Evolutionary conservation across 2,888 invertebrate genomes (phyloP).

Genomic region (Heliconius ismenius): DNA sequence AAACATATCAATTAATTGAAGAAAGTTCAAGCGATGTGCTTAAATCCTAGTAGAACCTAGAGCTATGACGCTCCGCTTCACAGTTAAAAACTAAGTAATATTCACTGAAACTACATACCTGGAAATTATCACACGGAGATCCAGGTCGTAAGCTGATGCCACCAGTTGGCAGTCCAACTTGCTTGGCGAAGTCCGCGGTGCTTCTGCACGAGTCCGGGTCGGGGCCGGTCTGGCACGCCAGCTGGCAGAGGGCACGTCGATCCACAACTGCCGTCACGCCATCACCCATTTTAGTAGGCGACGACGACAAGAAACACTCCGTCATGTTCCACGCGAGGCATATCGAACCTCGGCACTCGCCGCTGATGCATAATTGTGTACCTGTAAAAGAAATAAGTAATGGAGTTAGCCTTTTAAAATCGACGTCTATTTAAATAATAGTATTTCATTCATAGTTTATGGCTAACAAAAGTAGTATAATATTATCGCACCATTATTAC

Average conservation of each 20-base stretch:
- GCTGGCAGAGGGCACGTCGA: constrained; percentile 94
- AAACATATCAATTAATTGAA: neutral
- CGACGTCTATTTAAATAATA: no score
- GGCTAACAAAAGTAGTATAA: no score
- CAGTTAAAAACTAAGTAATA: neutral
- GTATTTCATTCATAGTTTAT: no score
- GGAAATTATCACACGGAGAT: constrained; percentile 99
- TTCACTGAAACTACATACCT: constrained; percentile 76
- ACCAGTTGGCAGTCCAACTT: constrained; percentile 87
- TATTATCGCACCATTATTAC: constrained; percentile 90
- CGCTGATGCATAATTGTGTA: constrained; percentile 91
- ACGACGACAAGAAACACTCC: constrained; percentile 96
- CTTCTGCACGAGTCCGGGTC: constrained; percentile 88
- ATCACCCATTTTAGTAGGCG: constrained; percentile 81
- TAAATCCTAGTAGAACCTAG: no score
- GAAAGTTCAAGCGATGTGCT: no score
- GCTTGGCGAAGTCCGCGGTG: constrained; percentile 91
- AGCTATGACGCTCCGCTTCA: neutral
- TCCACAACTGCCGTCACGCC: constrained; percentile 84
- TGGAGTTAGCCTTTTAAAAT: no score
- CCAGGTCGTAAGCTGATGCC: constrained; percentile 95
- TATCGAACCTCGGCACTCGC: constrained; percentile 97
- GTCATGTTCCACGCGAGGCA: constrained; percentile 96
- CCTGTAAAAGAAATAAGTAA: constrained; percentile 53
- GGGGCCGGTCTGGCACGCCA: constrained; percentile 96